Base-by-base conservation (phyloP, 2,888 invertebrate genomes). In the Junonia oenone region DNA sequence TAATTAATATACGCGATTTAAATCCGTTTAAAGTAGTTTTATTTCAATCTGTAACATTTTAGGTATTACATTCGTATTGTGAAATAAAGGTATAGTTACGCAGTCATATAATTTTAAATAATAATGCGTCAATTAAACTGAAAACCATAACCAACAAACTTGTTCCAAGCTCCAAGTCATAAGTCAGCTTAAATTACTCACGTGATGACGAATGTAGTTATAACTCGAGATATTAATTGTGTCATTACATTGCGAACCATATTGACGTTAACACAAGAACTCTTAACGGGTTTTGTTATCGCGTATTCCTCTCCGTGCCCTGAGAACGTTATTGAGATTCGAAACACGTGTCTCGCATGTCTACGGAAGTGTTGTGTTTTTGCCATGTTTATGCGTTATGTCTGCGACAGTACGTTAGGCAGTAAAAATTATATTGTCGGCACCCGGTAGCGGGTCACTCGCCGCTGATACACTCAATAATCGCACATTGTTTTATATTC, bases 341-440 rank as follows among this genome's bases (percentile, higher is more conserved):
- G 9, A 37, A 37, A 54, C 57, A 59, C 59, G 54, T 56, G 54
- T 37, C 13, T 17, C 33, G 46, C 35, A 9, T 33, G 27, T 43
- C 43, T 14, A 31, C 19, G 52, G 55, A 52, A 52, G 52, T 29
- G 19, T 2, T 13, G 13, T 43, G 49, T 38, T 55, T 46, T 33
- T 37, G 31, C 40, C 48, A 13, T 45, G 43, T 59, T 59, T 62
- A 51, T 26, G 51, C 51, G 57, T 72, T 74, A 29, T 69, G 69
- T 65, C 27, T 56, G 48, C 62, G 68, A 63, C 63, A 51, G 72
- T 78, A 73, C 74, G 60, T 52, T 65, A 67, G 68, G 76, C 63
- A 74, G 73, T 81, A 74, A 77, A 81, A 78, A 72, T 72, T 73
- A 75, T 78, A 79, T 72, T 72, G 74, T 71, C 70, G 68, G 69